Evolutionary conservation across 2,888 invertebrate genomes (phyloP), one percentile per base, ranked within the genome.

Genomic region (Apamea epomidion): DNA sequence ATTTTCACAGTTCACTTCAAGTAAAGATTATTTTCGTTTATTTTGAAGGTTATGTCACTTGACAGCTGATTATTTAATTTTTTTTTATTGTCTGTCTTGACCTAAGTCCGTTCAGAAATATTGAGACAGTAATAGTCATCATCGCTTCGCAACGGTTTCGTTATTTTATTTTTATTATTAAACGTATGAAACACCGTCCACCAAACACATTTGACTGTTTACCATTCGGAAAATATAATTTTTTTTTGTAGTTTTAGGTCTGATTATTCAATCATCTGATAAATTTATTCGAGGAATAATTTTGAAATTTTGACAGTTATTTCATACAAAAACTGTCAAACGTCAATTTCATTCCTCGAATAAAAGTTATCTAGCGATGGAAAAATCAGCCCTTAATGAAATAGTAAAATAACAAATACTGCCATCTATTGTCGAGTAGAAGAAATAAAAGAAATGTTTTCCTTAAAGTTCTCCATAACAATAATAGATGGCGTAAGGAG

Each of bases 381-480:
- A 32, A 32, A 32, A 32, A 32, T 2, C 32, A 32, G 32, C 32
- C 32, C 32, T 32, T 32, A 32, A 21, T 10, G 14, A 42, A 54
- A 18, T 37, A 3, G 0, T 4, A 0, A 29, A 32, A 48, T 65
- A 12, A 0, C 14, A 32, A 0, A 2, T 2, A 58, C 8, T 8
- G 80, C 85, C 75, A 87, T 84, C 84, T 85, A 37, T 42, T 67
- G 45, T 37, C 42, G 72, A 83, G 37, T 84, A 84, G 87, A 29
- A 25, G 51, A 54, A 72, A 4, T 37, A 25, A 18, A 37, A 2
- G 2, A 32, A 21, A 42, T 8, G 4, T n/a, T 0, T 6, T 6
- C 6, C 1, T n/a, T 58, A 3, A 16, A 16, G 16, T 80, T 73
- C 29, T 42, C 4, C 4, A 8, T 7, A 16, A 8, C 3, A 72